Evolutionary conservation across 2,888 invertebrate species (phyloP).

Genomic region (Anagyrus pseudococci): DNA sequence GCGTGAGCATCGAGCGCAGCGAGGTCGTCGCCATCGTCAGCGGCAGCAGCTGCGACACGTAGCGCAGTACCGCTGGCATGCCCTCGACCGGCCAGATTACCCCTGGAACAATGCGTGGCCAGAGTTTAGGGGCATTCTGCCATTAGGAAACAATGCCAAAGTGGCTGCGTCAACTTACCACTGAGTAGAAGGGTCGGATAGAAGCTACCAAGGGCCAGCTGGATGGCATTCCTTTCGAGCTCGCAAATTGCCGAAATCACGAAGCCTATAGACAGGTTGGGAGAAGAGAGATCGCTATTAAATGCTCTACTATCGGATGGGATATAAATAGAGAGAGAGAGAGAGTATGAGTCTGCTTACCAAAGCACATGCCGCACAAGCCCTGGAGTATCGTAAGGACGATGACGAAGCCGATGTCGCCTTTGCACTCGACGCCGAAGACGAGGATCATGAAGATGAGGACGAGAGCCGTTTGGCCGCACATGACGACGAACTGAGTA

Average conservation of each 20-base stretch:
- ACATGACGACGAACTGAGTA: constrained; percentile 94
- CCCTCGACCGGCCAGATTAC: constrained; percentile 97
- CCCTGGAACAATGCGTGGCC: constrained; percentile 61
- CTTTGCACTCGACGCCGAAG: constrained; percentile 89
- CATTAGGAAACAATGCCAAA: neutral
- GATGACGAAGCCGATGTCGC: constrained; percentile 84
- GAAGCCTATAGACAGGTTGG: constrained; percentile 70
- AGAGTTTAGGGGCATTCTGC: neutral
- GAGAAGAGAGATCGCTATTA: too few species aligned
- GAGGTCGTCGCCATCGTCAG: constrained; percentile 93
- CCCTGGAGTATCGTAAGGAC: constrained; percentile 88
- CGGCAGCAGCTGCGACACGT: constrained; percentile 84
- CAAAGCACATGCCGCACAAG: constrained; percentile 96
- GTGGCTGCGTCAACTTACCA: constrained; percentile 62
- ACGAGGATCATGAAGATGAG: constrained; percentile 91
- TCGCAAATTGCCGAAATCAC: constrained; percentile 93
- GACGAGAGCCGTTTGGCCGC: constrained; percentile 90
- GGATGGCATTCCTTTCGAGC: constrained; percentile 91
- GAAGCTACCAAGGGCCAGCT: constrained; percentile 90
- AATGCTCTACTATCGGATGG: too few species aligned
- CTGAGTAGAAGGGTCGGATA: constrained; percentile 92
- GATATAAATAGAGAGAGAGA: too few species aligned
- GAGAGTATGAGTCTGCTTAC: constrained; percentile 62
- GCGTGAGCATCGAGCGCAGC: constrained; percentile 82
- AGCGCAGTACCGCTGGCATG: constrained; percentile 85